Evolutionary conservation across 2,113 vertebrate genomes (phyloP), one percentile per base, ranked within the genome.

Genomic region (Mungos mungo): DNA sequence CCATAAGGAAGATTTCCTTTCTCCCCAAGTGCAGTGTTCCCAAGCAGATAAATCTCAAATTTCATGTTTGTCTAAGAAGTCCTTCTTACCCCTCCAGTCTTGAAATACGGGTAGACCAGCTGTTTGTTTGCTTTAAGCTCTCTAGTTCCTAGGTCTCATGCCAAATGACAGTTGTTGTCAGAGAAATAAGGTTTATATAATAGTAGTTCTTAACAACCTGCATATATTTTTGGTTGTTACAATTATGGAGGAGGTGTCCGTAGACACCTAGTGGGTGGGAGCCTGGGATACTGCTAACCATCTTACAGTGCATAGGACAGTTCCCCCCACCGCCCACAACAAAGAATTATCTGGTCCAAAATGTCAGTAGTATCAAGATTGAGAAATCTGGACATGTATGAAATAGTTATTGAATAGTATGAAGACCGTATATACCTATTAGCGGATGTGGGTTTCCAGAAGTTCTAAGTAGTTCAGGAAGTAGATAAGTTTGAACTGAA

Each of bases 1-100:
- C 93, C 50, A 41, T 96, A 38, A 84, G 81, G 35, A 88, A 97
- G 93, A 0, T 97, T 98, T 98, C 88, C 96, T 96, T 95, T 87
- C 65, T 94, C 79, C n/a, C 77, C 33, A 83, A 94, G 79, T 93
- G 29, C 63, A 93, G 2, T 23, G 2, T 63, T 97, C 93, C 77
- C 81, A 81, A 54, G 84, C 86, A 96, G 47, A 60, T 89, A 88
- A 23, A 79, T 93, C 92, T 98, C 81, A 88, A 4, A 54, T 96
- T 98, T 45, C 21, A 54, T 90, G 31, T 95, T 98, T 96, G 76
- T 93, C 31, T 93, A 68, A 60, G 90, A 97, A 15, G 19, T 66
- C 54, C n/a, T 94, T 89, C 47, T 95, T 38, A 82, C 60, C 21
- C 85, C 54, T 50, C 31, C 9, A 41, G 33, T 68, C 89, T 93